Evolutionary conservation across 2,797 vertebrate species (phyloP).

Genomic region (Hozukius guyotensis): DNA sequence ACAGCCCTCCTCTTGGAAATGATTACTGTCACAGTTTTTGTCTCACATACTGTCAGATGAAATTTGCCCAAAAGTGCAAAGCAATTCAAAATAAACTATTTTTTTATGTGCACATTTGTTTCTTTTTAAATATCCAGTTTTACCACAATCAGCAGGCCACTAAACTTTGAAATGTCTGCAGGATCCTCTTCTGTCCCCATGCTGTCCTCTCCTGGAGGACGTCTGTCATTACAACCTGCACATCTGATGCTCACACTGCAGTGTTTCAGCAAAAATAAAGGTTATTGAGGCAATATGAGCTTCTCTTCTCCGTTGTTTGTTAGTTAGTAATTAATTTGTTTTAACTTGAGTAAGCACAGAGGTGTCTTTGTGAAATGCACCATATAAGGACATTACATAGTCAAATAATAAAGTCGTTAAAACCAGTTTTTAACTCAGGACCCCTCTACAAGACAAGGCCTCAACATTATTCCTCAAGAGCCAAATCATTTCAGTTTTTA

Average conservation of each 20-base stretch:
- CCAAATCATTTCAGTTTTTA: no score
- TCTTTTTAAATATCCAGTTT: not conserved
- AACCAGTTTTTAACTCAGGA: not conserved
- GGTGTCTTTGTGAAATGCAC: not conserved
- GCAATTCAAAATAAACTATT: not conserved
- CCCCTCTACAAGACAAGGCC: not conserved
- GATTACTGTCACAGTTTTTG: not conserved
- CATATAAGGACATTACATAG: not conserved
- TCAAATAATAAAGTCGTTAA: not conserved
- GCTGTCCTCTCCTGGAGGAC: constrained; percentile 42
- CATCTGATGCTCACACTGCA: not conserved
- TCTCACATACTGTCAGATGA: not conserved
- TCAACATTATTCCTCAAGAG: no score
- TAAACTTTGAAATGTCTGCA: not conserved
- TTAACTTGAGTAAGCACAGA: not conserved
- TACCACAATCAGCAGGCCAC: not conserved
- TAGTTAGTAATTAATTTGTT: not conserved
- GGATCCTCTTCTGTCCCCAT: not conserved
- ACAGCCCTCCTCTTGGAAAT: not conserved
- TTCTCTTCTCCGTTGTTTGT: not conserved
- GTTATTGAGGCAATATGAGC: not conserved
- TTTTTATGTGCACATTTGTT: not conserved
- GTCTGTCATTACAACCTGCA: not conserved
- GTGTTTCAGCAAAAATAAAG: not conserved
- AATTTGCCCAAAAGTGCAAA: not conserved